phyloP scores from a whole-genome alignment of 2,113 vertebrate species.

The Papio anubis region DNA sequence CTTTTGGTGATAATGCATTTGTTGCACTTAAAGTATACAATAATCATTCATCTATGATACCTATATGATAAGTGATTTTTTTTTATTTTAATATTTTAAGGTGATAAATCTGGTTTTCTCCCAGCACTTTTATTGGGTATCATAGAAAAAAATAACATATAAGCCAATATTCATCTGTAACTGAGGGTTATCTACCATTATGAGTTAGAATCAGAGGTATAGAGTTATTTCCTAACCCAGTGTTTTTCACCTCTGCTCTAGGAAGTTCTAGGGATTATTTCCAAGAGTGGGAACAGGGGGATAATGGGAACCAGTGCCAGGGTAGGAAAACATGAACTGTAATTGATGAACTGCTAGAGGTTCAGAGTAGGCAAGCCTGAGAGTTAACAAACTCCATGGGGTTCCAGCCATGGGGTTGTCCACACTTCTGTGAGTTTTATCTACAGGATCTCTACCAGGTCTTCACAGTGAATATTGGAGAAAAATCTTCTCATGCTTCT shows the following conservation, averaged over 20 bases:
- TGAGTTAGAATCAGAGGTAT: neutral
- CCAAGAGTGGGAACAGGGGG: neutral
- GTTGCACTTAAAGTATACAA: neutral
- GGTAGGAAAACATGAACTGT: neutral
- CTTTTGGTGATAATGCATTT: neutral
- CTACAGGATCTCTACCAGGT: too few relatives aligned
- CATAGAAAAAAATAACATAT: neutral
- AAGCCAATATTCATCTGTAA: neutral
- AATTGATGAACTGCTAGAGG: neutral
- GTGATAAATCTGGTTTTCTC: neutral
- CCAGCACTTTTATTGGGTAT: neutral
- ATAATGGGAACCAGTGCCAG: neutral
- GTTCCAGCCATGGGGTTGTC: too few relatives aligned
- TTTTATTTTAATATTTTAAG: slow-evolving; percentile 41
- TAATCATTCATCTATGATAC: neutral
- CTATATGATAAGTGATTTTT: neutral
- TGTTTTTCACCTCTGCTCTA: neutral
- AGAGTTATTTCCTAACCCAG: neutral
- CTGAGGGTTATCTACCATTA: neutral
- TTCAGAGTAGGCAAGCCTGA: neutral
- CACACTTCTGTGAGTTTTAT: too few relatives aligned
- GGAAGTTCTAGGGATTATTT: neutral
- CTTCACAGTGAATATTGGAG: too few relatives aligned
- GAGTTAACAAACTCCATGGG: too few relatives aligned
- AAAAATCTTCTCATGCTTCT: too few relatives aligned